phyloP scores from a whole-genome alignment of 2,888 invertebrate species.

The Acronicta alni region DNA sequence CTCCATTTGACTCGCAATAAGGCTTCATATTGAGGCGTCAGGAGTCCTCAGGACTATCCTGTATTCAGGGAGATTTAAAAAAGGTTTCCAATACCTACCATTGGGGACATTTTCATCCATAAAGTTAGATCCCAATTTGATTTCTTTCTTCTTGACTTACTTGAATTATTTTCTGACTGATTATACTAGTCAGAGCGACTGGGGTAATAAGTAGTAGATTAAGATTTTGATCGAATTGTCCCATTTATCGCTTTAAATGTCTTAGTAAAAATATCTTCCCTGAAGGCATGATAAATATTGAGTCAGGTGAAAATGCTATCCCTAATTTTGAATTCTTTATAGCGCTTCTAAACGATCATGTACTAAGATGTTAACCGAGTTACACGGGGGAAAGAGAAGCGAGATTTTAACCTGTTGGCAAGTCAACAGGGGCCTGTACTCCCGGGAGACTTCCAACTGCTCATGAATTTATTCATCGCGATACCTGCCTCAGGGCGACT shows the following conservation, averaged over 20 bases:
- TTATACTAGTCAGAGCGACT: too few relatives aligned
- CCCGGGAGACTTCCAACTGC: conserved; percentile 52
- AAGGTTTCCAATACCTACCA: too few relatives aligned
- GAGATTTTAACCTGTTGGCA: conserved; percentile 59
- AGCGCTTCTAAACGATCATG: conserved; percentile 26
- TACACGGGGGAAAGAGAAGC: conserved; percentile 38
- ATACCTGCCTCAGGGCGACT: conserved; percentile 42
- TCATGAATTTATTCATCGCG: conserved; percentile 60
- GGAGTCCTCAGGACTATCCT: not conserved
- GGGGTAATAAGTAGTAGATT: too few relatives aligned
- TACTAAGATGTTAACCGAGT: conserved; percentile 48
- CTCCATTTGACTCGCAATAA: too few relatives aligned
- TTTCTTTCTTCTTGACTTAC: too few relatives aligned
- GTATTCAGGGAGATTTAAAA: not conserved
- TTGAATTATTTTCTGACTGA: too few relatives aligned
- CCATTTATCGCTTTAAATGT: too few relatives aligned
- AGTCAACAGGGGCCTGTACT: conserved; percentile 45
- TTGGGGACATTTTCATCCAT: too few relatives aligned
- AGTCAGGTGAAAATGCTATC: not conserved
- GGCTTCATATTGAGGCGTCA: not conserved
- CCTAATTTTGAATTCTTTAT: conserved; percentile 23
- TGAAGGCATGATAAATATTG: not conserved
- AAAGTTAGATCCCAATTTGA: too few relatives aligned
- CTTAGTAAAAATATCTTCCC: not conserved
- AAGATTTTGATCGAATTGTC: too few relatives aligned